Evolutionary conservation across 2,888 invertebrate species (phyloP).

Genomic region (Parnassius orleans): DNA sequence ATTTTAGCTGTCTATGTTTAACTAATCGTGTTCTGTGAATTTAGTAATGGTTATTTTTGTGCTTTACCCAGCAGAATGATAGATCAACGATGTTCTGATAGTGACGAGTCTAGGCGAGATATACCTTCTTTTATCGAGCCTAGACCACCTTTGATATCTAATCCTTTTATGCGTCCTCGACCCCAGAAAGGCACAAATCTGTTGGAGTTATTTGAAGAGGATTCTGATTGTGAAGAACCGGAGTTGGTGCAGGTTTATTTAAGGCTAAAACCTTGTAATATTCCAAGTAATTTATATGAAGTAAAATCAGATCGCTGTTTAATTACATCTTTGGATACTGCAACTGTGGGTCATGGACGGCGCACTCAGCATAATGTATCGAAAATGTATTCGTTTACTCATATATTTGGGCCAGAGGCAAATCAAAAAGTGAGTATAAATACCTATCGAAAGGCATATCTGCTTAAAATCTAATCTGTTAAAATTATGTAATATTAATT

Average conservation of each 20-base stretch:
- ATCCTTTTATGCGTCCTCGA: constrained; percentile 71
- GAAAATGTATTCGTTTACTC: constrained; percentile 72
- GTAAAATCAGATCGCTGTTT: constrained; percentile 61
- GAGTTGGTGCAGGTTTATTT: constrained; percentile 78
- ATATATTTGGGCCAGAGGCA: constrained; percentile 61
- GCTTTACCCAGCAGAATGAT: constrained; percentile 36
- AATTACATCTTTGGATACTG: constrained; percentile 63
- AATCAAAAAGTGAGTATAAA: constrained; percentile 59
- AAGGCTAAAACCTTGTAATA: constrained; percentile 71
- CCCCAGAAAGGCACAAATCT: constrained; percentile 69
- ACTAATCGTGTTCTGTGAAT: no score
- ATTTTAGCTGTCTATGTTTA: not conserved
- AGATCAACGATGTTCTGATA: constrained; percentile 56
- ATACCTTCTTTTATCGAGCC: constrained; percentile 76
- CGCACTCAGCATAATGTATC: constrained; percentile 71
- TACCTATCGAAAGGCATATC: no score
- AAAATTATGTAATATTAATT: no score
- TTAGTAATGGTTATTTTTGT: constrained; percentile 6
- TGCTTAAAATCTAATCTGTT: no score
- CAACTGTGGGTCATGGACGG: constrained; percentile 61
- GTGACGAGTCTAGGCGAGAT: constrained; percentile 52
- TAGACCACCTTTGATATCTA: constrained; percentile 64
- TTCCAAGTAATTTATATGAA: constrained; percentile 59
- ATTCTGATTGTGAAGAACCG: constrained; percentile 59
- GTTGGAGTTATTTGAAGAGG: constrained; percentile 63